phyloP scores from a whole-genome alignment of 2,797 vertebrate species.

The Spatula versicolor region DNA sequence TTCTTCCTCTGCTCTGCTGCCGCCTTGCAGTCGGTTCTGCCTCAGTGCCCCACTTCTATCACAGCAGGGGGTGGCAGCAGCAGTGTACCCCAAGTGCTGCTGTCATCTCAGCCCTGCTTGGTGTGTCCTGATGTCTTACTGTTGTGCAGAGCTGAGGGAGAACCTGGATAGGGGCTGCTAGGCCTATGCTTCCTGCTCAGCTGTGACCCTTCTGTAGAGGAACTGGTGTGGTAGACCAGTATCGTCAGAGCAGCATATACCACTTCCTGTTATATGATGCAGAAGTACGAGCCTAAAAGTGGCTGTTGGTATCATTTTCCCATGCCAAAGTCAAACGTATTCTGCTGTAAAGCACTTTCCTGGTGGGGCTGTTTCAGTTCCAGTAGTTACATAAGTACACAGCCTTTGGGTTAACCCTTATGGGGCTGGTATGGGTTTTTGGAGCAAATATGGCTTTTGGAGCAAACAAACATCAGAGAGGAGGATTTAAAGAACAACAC shows the following conservation, averaged over 20 bases:
- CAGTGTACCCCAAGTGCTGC: neutral
- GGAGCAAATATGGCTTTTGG: neutral
- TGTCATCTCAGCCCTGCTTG: neutral
- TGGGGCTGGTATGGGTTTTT: neutral
- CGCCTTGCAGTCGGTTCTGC: neutral
- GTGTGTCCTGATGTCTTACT: neutral
- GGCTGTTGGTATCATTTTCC: neutral
- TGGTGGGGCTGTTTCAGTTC: neutral
- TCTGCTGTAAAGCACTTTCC: neutral
- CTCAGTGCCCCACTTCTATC: neutral
- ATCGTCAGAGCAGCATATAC: accelerated
- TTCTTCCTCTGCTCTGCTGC: neutral
- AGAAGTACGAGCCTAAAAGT: neutral
- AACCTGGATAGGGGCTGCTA: neutral
- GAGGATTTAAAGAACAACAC: neutral
- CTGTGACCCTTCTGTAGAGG: neutral
- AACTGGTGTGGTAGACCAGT: neutral
- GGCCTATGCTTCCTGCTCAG: neutral
- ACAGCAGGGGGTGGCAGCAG: neutral
- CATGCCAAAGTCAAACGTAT: neutral
- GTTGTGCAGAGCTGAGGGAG: neutral
- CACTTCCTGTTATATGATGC: neutral
- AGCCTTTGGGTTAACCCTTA: neutral
- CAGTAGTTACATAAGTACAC: neutral
- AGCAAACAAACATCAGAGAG: neutral